Evolutionary conservation across 2,888 invertebrate species (phyloP), one percentile per base, ranked within the genome.

Genomic region (Callimorpha dominula): DNA sequence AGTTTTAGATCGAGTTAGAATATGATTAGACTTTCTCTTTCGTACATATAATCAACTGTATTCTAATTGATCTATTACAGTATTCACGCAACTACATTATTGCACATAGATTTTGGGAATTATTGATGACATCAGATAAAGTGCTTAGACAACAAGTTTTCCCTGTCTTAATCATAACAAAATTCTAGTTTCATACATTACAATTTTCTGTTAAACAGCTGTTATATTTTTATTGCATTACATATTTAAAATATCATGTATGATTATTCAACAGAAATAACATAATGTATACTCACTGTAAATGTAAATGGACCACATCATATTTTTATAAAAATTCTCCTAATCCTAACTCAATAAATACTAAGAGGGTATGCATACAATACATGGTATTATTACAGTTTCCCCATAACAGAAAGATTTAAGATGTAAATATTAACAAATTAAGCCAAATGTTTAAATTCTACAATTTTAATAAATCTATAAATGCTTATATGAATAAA

Each of bases 1-100:
- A 71, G 40, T 65, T 74, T 73, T 65, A 75, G 68, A 76, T 78
- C 78, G 70, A 72, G 73, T 80, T 77, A 77, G 78, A 82, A 80
- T 76, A 78, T 78, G 63, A 74, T 75, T 71, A 70, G 68, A 85
- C 85, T 85, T 85, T 85, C 85, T 85, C 85, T 85, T 85, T 85
- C 76, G 65, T 74, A 78, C 66, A 72, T 80, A 78, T 60, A 76
- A 75, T 71, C 78, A 1, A 64, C 75, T 66, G 75, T 83, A 81
- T 71, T 71, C 68, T 74, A 75, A 80, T 76, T 73, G 71, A 74
- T 43, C 49, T 66, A 70, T 52, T 54, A 77, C 0, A 72, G 74
- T 76, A 74, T 78, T 74, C 81, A 78, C 68, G 75, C 69, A 78
- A 83, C 73, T 74, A 72, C 6, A 60, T 62, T 49, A 20, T 46